phyloP scores from a whole-genome alignment of 2,888 invertebrate genomes.

The Dione vanillae region DNA sequence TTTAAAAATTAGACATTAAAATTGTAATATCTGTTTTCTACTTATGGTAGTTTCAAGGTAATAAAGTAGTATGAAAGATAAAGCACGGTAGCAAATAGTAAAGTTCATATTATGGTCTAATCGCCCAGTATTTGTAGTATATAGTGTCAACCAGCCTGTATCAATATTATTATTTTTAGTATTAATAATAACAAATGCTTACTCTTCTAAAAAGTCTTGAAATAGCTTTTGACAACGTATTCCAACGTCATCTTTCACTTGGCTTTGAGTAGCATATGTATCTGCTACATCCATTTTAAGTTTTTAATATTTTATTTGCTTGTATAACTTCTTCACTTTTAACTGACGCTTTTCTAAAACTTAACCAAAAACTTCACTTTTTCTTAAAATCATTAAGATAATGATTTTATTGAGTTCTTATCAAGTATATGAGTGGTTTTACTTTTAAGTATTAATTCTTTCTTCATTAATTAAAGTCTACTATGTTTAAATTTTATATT shows the following conservation, averaged over 20 bases:
- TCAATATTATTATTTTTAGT: neutral
- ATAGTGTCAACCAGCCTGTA: neutral
- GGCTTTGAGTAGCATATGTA: constrained; percentile 88
- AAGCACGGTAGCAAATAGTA: no score
- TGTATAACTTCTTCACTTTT: neutral
- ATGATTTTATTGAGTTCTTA: no score
- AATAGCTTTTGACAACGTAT: constrained; percentile 97
- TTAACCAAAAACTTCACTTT: neutral
- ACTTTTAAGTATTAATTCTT: neutral
- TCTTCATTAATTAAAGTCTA: neutral
- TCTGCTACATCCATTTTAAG: constrained; percentile 92
- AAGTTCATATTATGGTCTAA: neutral
- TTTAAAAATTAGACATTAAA: no score
- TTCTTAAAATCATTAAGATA: neutral
- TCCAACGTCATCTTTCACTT: constrained; percentile 95
- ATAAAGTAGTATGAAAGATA: no score
- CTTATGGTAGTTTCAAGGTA: no score
- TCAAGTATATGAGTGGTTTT: neutral
- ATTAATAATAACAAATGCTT: constrained; percentile 64
- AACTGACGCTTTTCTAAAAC: neutral
- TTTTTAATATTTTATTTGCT: neutral
- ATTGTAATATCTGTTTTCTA: no score
- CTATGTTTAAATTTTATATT: no score
- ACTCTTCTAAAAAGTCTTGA: constrained; percentile 98
- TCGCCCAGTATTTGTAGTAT: neutral